Evolutionary conservation across 2,797 vertebrate genomes (phyloP), one percentile per base, ranked within the genome.

Genomic region (Babyrousa celebensis): DNA sequence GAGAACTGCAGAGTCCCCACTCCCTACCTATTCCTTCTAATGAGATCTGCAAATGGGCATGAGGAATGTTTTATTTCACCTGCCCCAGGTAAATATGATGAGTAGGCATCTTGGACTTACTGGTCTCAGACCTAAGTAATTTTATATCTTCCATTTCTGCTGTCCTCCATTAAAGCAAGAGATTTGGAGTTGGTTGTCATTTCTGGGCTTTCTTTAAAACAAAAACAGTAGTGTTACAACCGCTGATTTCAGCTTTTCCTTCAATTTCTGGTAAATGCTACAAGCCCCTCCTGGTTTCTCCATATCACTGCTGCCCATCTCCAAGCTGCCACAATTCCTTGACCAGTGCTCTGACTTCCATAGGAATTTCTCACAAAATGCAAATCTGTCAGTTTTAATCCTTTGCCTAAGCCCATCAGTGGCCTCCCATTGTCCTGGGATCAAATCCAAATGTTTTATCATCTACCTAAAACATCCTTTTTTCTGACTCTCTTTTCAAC

Each of bases 341-440:
- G 52, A 56, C 29, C 52, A 40, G 0, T 0, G 2, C 1, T 36
- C 6, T 25, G 48, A 0, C 0, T 1, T 4, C 20, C 70, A 52
- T 12, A 4, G 8, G 23, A 60, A 54, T 63, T 63, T 70, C 40
- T 52, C 62, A 18, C 1, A 25, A 93, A 56, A 58, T 21, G 48
- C 62, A 79, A 15, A 67, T 18, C 78, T 58, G 7, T n/a, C 17
- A 10, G 3, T 32, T 90, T 75, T 36, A 23, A 32, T 32, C 40
- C 21, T 77, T 71, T 77, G 29, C 63, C 52, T 25, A n/a, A 40
- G 67, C 16, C 48, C 20, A 14, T 1, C 1, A 4, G 1, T n/a
- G 52, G 16, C n/a, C 56, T 62, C 48, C 36, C 36, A 4, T 8
- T 82, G 71, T 90, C 82, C 23, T 43, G 52, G 32, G 17, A 23